These are phyloP conservation scores for Caenorhabditis angaria DNA, from an alignment of 2,888 invertebrate genomes.

Conservation along the genomic window DNA sequence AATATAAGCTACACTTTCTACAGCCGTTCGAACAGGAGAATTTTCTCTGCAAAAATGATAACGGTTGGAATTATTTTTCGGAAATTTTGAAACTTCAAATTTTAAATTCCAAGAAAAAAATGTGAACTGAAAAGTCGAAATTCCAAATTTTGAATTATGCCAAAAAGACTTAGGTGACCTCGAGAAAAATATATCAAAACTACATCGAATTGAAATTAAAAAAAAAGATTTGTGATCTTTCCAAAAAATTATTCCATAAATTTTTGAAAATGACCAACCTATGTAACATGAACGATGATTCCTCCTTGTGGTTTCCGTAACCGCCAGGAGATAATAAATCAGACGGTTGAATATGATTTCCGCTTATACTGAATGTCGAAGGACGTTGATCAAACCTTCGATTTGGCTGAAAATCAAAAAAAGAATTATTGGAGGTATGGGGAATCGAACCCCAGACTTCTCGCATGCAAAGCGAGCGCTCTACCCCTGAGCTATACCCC, in stretches of 20 bases:
- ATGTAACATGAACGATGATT: slow-evolving; percentile 47
- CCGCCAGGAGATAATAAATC: slow-evolving; percentile 38
- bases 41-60: slow-evolving; percentile 53
- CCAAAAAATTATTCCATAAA: not conserved
- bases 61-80: no score
- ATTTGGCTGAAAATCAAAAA: slow-evolving; percentile 30
- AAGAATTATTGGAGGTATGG: slow-evolving; percentile 50
- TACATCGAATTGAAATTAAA: not conserved
- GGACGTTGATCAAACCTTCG: slow-evolving; percentile 34
- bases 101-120: no score
- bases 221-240: no score
- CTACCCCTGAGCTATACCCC: slow-evolving; percentile 64
- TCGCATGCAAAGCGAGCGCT: slow-evolving; percentile 64
- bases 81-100: no score
- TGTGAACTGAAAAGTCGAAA: no score
- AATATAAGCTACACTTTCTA: slow-evolving; percentile 71
- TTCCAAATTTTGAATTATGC: no score
- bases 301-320: slow-evolving; percentile 37
- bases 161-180: no score
- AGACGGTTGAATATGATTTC: slow-evolving; percentile 39
- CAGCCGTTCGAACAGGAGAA: slow-evolving; percentile 68
- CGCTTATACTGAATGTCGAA: slow-evolving; percentile 39
- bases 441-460: slow-evolving; percentile 60
- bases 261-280: slow-evolving; percentile 18
- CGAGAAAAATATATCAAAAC: no score